Base-by-base conservation (phyloP, 2,797 vertebrate species). In the Tympanoctomys barrerae region DNA sequence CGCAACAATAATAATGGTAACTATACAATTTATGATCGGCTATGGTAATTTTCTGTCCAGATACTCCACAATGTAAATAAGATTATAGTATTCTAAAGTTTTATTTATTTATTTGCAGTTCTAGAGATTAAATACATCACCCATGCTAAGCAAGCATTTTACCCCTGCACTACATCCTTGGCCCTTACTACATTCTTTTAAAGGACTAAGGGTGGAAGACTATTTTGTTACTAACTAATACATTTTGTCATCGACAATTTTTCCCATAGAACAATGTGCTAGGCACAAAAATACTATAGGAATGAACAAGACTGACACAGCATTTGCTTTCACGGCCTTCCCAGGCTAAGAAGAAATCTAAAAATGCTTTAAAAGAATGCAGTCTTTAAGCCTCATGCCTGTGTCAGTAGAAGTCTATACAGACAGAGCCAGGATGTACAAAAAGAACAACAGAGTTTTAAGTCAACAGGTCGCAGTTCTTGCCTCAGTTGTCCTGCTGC, bases 1-100 rank as follows among this genome's bases (percentile, higher is more conserved):
- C 66, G 88, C 64, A 79, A 80, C 10, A 83, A 77, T 13, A 79
- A 28, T 66, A 81, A 24, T 18, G 3, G 2, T n/a, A 96, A 77
- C 81, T 86, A 89, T 71, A 16, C 1, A 49, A 54, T 87, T 95
- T 88, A 42, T 82, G 86, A 36, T 82, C 85, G 88, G 85, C 73
- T 75, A 26, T 73, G 70, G 12, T 31, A 59, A n/a, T 92, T 97
- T 95, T 94, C 93, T 88, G 36, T 57, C 68, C 94, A 62, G 71
- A 73, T 79, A 46, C 7, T 54, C 70, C 75, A 92, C 52, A 61
- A 61, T 61, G 59, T 61, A 61, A 61, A 61, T 24, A 61, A 61
- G 7, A 61, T 61, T 24, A 61, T 61, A 61, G 22, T 61, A 24
- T 24, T 61, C 21, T 24, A 61, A 10, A 61, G 5, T 10, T 7